These are phyloP conservation scores for Baryphthengus martii DNA, from an alignment of 2,113 vertebrate genomes.

Conservation along the genomic window DNA sequence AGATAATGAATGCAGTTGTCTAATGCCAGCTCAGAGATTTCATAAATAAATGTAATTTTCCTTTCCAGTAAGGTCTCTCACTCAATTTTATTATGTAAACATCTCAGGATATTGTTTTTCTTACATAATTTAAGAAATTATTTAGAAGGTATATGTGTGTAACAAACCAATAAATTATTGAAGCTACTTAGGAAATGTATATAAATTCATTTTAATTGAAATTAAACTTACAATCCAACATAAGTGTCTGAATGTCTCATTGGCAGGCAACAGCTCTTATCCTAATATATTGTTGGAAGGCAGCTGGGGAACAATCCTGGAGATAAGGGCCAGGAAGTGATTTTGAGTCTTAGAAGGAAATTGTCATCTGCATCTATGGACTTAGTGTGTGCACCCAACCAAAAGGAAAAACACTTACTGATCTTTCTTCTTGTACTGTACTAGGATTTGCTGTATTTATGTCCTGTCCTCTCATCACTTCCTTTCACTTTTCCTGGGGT, in stretches of 20 bases:
- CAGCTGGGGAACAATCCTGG: not conserved
- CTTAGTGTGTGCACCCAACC: not conserved
- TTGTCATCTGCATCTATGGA: not conserved
- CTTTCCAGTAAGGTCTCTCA: not conserved
- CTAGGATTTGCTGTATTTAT: not conserved
- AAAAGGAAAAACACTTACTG: not conserved
- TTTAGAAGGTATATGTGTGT: not conserved
- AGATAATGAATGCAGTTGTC: not conserved
- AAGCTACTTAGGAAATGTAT: not conserved
- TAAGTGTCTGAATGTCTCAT: not conserved
- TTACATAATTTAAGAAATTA: not conserved
- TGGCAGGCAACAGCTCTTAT: not conserved
- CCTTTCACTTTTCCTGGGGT: not conserved
- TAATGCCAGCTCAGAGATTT: not conserved
- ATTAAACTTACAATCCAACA: not conserved
- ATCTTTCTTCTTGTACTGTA: not conserved
- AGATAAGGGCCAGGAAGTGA: not conserved
- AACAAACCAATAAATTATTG: not conserved
- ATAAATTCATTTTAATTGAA: not conserved
- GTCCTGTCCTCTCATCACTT: not conserved
- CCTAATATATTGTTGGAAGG: not conserved
- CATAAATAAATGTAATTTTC: not conserved
- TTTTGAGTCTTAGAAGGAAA: not conserved
- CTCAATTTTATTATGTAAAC: not conserved
- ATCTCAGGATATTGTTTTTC: not conserved